Conservation (phyloP, 2,888 invertebrate genomes). For the Epinotia bilunana region DNA sequence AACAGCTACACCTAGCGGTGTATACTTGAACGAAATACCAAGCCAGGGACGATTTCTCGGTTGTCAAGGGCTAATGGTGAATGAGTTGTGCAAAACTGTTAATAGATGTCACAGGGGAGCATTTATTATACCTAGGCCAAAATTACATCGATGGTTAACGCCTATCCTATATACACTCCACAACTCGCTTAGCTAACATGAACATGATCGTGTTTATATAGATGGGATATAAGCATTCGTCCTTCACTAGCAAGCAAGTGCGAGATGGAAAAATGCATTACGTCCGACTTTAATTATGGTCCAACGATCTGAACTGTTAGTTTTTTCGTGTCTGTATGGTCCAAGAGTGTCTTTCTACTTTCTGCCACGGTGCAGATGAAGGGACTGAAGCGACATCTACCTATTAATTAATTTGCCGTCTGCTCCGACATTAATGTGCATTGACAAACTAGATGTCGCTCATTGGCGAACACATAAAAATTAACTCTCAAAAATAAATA, state of each 20-base stretch:
- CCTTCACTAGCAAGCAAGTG: too few species aligned
- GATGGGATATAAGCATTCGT: too few species aligned
- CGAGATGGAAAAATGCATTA: too few species aligned
- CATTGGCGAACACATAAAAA: neutral
- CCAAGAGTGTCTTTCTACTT: neutral
- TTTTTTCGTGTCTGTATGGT: neutral
- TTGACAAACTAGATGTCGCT: neutral
- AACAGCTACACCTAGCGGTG: constrained; percentile 8
- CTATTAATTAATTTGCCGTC: neutral
- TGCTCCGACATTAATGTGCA: neutral
- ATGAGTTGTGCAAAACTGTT: neutral
- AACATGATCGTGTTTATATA: too few species aligned
- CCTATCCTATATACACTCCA: too few species aligned
- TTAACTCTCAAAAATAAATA: too few species aligned
- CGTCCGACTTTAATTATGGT: neutral
- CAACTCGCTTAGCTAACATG: too few species aligned
- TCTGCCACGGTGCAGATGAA: neutral
- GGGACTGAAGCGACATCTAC: neutral
- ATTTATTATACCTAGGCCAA: neutral
- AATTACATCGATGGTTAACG: too few species aligned
- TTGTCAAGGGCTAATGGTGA: neutral
- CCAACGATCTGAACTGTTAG: neutral
- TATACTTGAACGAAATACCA: neutral
- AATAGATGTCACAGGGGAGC: constrained; percentile 10
- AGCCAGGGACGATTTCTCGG: neutral